Evolutionary conservation across 2,113 vertebrate species (phyloP).

Genomic region (Nicator chloris): DNA sequence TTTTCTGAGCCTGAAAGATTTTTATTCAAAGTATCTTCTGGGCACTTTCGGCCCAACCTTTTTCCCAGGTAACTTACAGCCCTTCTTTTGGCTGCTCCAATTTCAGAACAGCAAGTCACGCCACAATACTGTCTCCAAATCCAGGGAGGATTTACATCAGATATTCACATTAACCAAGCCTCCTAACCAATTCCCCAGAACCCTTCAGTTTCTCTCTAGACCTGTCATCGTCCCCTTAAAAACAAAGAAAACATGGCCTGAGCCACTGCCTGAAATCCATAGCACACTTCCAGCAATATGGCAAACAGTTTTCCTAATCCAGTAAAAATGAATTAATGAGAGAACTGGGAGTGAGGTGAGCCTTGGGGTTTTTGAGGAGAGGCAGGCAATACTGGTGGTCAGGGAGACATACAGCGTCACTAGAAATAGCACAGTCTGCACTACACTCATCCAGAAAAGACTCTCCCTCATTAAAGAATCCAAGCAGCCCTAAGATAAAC

Average conservation of each 20-base stretch:
- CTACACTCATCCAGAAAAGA: background rate
- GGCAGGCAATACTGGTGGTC: background rate
- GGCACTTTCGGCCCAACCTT: background rate
- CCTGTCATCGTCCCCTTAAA: background rate
- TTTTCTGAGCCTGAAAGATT: background rate
- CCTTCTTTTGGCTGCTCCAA: background rate
- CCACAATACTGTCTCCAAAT: background rate
- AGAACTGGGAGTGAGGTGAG: background rate
- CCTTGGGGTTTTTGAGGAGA: background rate
- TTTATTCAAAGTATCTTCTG: background rate
- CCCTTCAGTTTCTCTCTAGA: background rate
- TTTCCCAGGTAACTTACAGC: background rate
- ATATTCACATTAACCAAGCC: background rate
- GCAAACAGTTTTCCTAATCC: background rate
- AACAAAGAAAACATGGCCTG: background rate
- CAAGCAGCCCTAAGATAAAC: background rate
- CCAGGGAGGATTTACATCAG: background rate
- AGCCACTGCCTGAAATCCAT: background rate
- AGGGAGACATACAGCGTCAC: background rate
- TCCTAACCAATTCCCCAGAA: background rate
- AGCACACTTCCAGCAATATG: background rate
- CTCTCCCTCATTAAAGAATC: background rate
- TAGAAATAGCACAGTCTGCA: background rate
- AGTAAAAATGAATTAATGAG: background rate
- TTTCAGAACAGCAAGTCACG: background rate